phyloP scores from a whole-genome alignment of 2,113 vertebrate genomes.

The Myotis lucifugus region DNA sequence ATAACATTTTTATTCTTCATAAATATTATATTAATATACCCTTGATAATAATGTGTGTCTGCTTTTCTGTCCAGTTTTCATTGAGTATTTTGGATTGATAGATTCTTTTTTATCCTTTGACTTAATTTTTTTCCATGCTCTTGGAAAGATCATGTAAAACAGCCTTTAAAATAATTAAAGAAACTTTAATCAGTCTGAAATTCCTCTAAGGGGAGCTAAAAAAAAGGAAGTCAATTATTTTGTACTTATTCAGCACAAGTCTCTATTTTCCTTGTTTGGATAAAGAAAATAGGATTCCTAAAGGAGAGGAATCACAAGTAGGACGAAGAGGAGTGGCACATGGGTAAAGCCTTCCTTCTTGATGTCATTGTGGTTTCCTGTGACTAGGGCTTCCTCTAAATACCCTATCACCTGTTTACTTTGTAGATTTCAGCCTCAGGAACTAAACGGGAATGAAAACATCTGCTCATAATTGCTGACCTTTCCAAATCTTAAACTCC shows the following conservation, averaged over 20 bases:
- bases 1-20: neutral
- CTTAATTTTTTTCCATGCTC: slow-evolving; percentile 8
- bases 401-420: neutral
- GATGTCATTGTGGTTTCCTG: neutral
- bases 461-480: neutral
- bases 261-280: neutral
- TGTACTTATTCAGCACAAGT: slow-evolving; percentile 45
- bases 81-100: neutral
- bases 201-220: slow-evolving; percentile 46
- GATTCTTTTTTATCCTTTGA: neutral
- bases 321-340: too few relatives aligned
- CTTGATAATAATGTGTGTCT: neutral
- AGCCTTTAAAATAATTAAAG: slow-evolving; percentile 56
- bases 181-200: slow-evolving; percentile 48
- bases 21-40: neutral
- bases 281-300: slow-evolving; percentile 16
- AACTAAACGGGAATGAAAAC: neutral
- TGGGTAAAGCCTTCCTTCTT: neutral
- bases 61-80: neutral
- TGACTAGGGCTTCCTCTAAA: neutral
- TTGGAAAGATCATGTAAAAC: slow-evolving; percentile 53
- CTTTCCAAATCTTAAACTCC: slow-evolving; percentile 2
- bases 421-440: neutral
- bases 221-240: slow-evolving; percentile 53
- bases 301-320: neutral